Evolutionary conservation across 2,113 vertebrate species (phyloP).

Genomic region (Sebastes schlegelii): DNA sequence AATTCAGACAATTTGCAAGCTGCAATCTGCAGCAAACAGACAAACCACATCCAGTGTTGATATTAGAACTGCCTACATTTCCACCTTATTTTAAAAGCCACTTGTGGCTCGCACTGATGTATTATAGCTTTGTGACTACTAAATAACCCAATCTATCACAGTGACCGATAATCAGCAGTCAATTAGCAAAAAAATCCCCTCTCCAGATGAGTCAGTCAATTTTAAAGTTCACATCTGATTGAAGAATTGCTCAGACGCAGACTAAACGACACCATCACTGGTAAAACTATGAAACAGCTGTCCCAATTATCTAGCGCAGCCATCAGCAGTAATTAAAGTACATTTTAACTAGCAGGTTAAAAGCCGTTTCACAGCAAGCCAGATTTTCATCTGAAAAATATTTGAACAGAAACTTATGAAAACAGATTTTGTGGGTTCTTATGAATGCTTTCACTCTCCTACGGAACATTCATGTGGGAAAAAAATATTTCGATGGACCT

Average conservation of each 20-base stretch:
- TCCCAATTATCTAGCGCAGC: not conserved
- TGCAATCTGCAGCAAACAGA: not conserved
- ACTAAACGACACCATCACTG: not conserved
- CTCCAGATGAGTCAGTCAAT: not conserved
- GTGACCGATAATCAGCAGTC: not conserved
- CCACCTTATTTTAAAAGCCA: slow-evolving; percentile 3
- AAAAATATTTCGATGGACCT: too few species aligned
- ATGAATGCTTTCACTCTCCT: too few species aligned
- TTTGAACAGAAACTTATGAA: too few species aligned
- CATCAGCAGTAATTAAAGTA: not conserved
- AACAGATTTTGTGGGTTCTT: too few species aligned
- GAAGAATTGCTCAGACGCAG: not conserved
- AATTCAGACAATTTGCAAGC: not conserved
- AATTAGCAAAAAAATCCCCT: not conserved
- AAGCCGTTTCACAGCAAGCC: too few species aligned
- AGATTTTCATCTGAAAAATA: too few species aligned
- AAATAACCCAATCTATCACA: not conserved
- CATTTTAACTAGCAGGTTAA: not conserved
- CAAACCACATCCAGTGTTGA: not conserved
- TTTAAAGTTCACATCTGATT: not conserved
- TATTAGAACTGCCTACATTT: slow-evolving; percentile 23
- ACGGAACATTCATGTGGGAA: too few species aligned
- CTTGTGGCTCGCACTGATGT: not conserved
- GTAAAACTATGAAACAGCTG: not conserved
- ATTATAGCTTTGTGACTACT: not conserved